A percentile compares a stretch with the other conserved stretches of the same genome.
Conservation (phyloP, 2,888 invertebrate species). For the Deroplatys truncata region DNA sequence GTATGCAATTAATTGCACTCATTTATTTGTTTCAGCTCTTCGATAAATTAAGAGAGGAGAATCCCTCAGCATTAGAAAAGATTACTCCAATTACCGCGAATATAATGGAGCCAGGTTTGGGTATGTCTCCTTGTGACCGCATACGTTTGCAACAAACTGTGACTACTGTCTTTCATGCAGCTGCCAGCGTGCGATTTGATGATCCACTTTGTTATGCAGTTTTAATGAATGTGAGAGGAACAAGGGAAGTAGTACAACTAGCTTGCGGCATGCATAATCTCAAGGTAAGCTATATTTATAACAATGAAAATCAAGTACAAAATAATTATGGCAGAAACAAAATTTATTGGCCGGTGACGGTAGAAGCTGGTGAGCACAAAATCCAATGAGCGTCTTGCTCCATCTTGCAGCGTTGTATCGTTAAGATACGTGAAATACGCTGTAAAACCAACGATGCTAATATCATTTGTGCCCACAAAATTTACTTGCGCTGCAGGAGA, state of each 20-base stretch:
- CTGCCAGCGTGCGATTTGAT: slow-evolving; percentile 73
- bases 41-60: slow-evolving; percentile 53
- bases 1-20: too few relatives aligned
- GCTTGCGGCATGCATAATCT: slow-evolving; percentile 54
- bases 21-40: slow-evolving; percentile 51
- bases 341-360: too few relatives aligned
- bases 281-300: slow-evolving; percentile 41
- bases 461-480: too few relatives aligned
- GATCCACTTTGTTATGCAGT: slow-evolving; percentile 66
- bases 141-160: slow-evolving; percentile 55
- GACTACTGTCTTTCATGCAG: slow-evolving; percentile 69
- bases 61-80: slow-evolving; percentile 56
- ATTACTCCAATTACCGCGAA: slow-evolving; percentile 64
- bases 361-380: too few relatives aligned
- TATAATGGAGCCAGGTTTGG: slow-evolving; percentile 53
- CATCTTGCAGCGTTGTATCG: too few relatives aligned
- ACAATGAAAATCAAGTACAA: too few relatives aligned
- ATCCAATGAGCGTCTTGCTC: too few relatives aligned
- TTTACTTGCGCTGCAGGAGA: too few relatives aligned
- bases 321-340: not conserved
- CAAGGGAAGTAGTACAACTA: slow-evolving; percentile 58
- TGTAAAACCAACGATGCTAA: too few relatives aligned
- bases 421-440: too few relatives aligned
- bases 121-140: slow-evolving; percentile 51
- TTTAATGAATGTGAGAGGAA: slow-evolving; percentile 60